phyloP scores from a whole-genome alignment of 2,888 invertebrate genomes.

The Drosophila quinaria region DNA sequence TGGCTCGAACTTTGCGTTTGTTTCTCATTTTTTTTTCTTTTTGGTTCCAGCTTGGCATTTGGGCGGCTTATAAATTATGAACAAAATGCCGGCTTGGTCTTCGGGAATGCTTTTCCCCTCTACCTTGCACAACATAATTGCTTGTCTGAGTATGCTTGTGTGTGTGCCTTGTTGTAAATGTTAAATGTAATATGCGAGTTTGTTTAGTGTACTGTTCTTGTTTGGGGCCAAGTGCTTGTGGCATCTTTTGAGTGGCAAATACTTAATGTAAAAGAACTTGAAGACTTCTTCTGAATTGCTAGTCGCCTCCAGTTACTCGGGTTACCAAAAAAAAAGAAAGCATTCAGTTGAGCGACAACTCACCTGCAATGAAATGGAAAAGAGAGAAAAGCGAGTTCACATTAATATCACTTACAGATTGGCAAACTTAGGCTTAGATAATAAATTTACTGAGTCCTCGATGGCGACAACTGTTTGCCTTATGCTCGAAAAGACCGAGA shows the following conservation, averaged over 20 bases:
- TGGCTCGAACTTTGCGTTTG: constrained; percentile 46
- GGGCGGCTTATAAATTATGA: constrained; percentile 75
- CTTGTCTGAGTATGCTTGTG: constrained; percentile 43
- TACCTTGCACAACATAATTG: constrained; percentile 67
- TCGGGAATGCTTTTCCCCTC: constrained; percentile 19
- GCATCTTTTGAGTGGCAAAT: constrained; percentile 47
- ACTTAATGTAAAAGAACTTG: constrained; percentile 39
- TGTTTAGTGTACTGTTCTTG: constrained; percentile 7
- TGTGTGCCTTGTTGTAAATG: constrained; percentile 37
- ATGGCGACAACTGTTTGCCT: constrained; percentile 26
- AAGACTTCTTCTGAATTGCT: constrained; percentile 8
- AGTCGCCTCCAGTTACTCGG: constrained; percentile 3
- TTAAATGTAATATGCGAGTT: constrained; percentile 40
- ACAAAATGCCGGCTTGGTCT: constrained; percentile 53
- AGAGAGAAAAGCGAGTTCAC: constrained; percentile 7
- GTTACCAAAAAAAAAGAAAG: background rate
- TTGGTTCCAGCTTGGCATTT: constrained; percentile 40
- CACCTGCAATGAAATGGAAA: constrained; percentile 52
- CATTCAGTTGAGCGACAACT: constrained; percentile 31
- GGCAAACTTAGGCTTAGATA: constrained; percentile 22
- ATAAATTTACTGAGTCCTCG: constrained; percentile 24
- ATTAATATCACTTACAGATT: constrained; percentile 48
- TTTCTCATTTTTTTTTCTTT: constrained; percentile 17
- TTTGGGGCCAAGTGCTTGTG: constrained; percentile 38
- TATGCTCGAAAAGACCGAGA: constrained; percentile 9